Evolutionary conservation across 1,140 invertebrate genomes (phyloP).

Genomic region (Maconellicoccus hirsutus): DNA sequence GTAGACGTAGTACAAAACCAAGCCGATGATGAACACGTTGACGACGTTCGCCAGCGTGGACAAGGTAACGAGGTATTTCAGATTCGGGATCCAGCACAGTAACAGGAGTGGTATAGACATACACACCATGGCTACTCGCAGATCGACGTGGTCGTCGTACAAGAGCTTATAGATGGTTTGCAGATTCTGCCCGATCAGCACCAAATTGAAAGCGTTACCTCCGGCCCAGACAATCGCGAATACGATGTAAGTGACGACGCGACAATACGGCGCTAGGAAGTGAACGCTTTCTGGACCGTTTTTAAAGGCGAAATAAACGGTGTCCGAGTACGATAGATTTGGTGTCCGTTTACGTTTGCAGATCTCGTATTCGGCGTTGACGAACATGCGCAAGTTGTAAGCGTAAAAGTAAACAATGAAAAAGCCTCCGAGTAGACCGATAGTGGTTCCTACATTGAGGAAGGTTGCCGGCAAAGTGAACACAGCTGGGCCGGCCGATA

Average conservation of each 20-base stretch:
- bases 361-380: constrained; percentile 35
- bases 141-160: constrained; percentile 33
- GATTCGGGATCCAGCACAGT: constrained; percentile 54
- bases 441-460: neutral
- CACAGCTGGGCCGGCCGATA: neutral
- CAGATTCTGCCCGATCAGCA: neutral
- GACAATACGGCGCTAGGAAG: constrained; percentile 36
- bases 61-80: constrained; percentile 60
- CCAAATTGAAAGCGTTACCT: neutral
- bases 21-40: constrained; percentile 47
- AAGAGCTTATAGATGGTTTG: neutral
- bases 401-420: neutral
- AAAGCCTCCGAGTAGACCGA: neutral
- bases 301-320: constrained; percentile 47
- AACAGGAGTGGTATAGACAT: constrained; percentile 50
- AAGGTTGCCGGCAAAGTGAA: neutral
- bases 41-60: constrained; percentile 58
- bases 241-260: neutral
- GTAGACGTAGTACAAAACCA: constrained; percentile 57
- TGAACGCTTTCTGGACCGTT: constrained; percentile 43
- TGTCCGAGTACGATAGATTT: constrained; percentile 47
- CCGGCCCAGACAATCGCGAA: neutral
- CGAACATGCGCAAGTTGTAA: neutral
- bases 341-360: constrained; percentile 42
- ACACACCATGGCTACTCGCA: constrained; percentile 42